Evolutionary conservation across 2,113 vertebrate genomes (phyloP).

Genomic region (Reinhardtius hippoglossoides): DNA sequence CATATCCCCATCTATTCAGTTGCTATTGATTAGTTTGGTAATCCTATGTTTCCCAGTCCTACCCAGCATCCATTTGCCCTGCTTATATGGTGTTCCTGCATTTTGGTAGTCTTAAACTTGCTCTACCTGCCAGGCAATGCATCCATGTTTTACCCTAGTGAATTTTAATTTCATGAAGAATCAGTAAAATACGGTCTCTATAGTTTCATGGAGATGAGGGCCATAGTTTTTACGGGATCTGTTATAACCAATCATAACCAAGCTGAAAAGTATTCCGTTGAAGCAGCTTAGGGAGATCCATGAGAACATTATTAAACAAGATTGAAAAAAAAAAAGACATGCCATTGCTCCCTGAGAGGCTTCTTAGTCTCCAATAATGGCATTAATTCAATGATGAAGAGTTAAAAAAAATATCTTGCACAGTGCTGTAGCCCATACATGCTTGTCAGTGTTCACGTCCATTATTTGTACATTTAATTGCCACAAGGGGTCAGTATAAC

Average conservation of each 20-base stretch:
- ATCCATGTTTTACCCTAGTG: constrained; percentile 21
- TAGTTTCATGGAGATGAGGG: not conserved
- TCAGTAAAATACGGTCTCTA: not conserved
- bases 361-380: not conserved
- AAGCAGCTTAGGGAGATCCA: not conserved
- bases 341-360: no score
- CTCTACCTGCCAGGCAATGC: constrained; percentile 27
- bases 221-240: not conserved
- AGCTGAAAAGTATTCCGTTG: not conserved
- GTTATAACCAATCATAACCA: not conserved
- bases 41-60: constrained; percentile 50
- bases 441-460: constrained; percentile 51
- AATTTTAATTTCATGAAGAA: not conserved
- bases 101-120: constrained; percentile 48
- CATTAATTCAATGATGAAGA: not conserved
- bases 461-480: constrained; percentile 49
- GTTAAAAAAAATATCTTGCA: constrained; percentile 18
- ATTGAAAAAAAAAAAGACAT: not conserved
- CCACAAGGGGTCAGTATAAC: constrained; percentile 68
- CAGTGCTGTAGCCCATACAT: constrained; percentile 51
- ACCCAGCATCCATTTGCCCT: constrained; percentile 71
- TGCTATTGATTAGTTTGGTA: constrained; percentile 33
- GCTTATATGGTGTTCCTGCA: constrained; percentile 67
- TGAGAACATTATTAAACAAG: not conserved
- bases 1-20: constrained; percentile 42